Percentiles rank a stretch among this genome's conserved stretches.
These are phyloP conservation scores for Drosophila willistoni DNA, from an alignment of 1,140 invertebrate species.

Conservation along the genomic window DNA sequence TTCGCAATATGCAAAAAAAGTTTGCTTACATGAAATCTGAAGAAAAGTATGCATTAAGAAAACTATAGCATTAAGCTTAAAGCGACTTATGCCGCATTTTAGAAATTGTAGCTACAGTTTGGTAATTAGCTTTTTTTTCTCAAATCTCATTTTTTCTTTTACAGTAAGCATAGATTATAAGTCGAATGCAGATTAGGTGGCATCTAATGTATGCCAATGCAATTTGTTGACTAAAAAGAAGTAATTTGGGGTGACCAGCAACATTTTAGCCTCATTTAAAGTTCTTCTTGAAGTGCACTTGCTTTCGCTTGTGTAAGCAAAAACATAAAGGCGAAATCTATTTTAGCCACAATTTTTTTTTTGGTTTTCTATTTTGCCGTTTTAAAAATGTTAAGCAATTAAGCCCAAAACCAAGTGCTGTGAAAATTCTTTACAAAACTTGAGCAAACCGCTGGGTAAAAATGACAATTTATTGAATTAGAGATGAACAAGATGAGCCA, in stretches of 20 bases:
- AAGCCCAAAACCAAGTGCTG: conserved; percentile 1
- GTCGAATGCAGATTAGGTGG: too few relatives aligned
- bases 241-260: background rate
- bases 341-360: background rate
- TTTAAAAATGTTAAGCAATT: background rate
- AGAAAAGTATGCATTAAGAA: too few relatives aligned
- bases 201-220: too few relatives aligned
- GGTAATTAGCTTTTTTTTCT: too few relatives aligned
- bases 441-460: background rate
- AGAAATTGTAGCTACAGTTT: too few relatives aligned
- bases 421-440: background rate
- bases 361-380: background rate
- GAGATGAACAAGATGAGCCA: background rate
- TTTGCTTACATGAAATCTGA: background rate
- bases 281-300: background rate
- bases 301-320: background rate
- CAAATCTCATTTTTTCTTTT: too few relatives aligned
- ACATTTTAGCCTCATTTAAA: background rate
- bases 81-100: too few relatives aligned
- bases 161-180: too few relatives aligned
- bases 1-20: background rate
- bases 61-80: too few relatives aligned
- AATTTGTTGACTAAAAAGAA: background rate
- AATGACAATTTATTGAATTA: conserved; percentile 8
- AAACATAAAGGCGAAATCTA: background rate